Evolutionary conservation across 37 sponge, comb jelly and placozoan genomes (phyloP).

Genomic region (Dysidea cf. avara): DNA sequence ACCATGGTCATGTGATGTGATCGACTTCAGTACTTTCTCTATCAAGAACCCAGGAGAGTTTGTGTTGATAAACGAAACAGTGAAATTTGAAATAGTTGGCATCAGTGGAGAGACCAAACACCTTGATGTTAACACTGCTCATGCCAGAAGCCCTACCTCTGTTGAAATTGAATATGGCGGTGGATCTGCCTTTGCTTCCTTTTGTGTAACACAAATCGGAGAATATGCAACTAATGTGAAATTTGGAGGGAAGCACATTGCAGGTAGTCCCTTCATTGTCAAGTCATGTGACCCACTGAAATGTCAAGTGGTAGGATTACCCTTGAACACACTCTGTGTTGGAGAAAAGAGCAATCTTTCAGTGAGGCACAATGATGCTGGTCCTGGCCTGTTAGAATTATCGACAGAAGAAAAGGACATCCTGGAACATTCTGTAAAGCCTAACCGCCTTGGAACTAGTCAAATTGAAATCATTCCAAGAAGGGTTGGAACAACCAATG

Average conservation of each 20-base stretch:
- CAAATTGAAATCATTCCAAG: conserved; percentile 13
- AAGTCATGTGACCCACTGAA: conserved; percentile 61
- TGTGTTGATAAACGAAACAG: conserved; percentile 26
- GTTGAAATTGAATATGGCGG: conserved; percentile 50
- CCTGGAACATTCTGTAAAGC: conserved; percentile 36
- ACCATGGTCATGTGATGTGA: conserved; percentile 38
- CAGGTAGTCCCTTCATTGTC: conserved; percentile 64
- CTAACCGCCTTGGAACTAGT: not conserved
- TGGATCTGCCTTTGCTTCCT: conserved; percentile 27
- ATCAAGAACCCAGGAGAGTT: conserved; percentile 51
- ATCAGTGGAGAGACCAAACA: conserved; percentile 52
- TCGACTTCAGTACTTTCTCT: conserved; percentile 35
- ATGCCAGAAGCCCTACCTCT: conserved; percentile 41
- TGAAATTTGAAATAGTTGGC: conserved; percentile 50
- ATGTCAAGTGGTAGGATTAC: conserved; percentile 25
- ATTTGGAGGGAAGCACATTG: conserved; percentile 48
- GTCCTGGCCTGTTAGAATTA: conserved; percentile 61
- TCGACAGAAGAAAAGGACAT: conserved; percentile 19
- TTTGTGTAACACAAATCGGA: conserved; percentile 65
- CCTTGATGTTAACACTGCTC: conserved; percentile 35
- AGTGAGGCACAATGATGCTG: conserved; percentile 64
- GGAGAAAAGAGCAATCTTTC: conserved; percentile 26
- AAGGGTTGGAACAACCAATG: conserved; percentile 24
- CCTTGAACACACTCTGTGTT: conserved; percentile 37
- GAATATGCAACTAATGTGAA: conserved; percentile 57